Conservation (phyloP, 2,888 invertebrate species). For the Ganaspis brasiliensis region DNA sequence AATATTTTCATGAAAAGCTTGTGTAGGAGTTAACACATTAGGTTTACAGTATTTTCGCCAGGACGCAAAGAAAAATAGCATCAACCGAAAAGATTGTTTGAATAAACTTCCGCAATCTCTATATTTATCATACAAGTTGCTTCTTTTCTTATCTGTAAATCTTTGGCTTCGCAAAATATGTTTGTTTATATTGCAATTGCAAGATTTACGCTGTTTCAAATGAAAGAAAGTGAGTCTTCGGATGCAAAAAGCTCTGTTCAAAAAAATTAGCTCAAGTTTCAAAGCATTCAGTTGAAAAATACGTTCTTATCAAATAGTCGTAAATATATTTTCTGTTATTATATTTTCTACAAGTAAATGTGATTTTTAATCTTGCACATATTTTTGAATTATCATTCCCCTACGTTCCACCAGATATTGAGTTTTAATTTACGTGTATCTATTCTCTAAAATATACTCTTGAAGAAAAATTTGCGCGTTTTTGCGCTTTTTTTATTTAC, state of each 20-base stretch:
- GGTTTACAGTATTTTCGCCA: slow-evolving; percentile 13
- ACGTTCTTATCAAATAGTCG: too few relatives aligned
- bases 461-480: too few relatives aligned
- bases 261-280: too few relatives aligned
- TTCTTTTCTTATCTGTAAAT: slow-evolving; percentile 32
- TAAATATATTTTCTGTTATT: too few relatives aligned
- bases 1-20: slow-evolving; percentile 13
- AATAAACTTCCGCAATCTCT: slow-evolving; percentile 33
- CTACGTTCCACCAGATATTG: too few relatives aligned
- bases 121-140: slow-evolving; percentile 12
- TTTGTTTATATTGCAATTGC: not conserved
- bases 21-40: slow-evolving; percentile 17
- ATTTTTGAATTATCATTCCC: too few relatives aligned
- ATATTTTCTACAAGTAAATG: too few relatives aligned
- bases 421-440: too few relatives aligned
- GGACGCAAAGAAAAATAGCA: slow-evolving; percentile 2
- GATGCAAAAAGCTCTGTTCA: not conserved
- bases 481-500: too few relatives aligned
- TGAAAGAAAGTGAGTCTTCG: not conserved
- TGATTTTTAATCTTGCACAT: too few relatives aligned
- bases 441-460: too few relatives aligned
- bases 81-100: slow-evolving; percentile 12
- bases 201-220: slow-evolving; percentile 23
- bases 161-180: slow-evolving; percentile 28
- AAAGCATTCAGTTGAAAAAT: too few relatives aligned